phyloP scores from a whole-genome alignment of 2,888 invertebrate genomes.

The Cistogaster globosa region DNA sequence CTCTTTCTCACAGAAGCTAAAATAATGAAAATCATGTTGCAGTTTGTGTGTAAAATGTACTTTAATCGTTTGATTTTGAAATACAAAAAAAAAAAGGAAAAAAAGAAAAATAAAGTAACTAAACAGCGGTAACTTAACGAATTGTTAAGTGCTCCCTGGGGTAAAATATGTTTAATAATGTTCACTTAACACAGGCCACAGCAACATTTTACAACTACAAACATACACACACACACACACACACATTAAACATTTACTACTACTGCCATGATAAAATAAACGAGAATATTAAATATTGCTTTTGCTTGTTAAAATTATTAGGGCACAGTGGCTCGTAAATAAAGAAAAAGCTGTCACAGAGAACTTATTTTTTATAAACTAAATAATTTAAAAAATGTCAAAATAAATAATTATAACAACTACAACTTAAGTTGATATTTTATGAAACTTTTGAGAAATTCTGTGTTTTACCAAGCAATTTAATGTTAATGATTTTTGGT shows the following conservation, averaged over 20 bases:
- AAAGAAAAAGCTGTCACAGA: background rate
- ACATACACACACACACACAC: background rate
- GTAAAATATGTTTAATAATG: constrained; percentile 80
- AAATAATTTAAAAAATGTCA: too few relatives aligned
- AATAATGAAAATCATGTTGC: constrained; percentile 37
- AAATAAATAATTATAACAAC: background rate
- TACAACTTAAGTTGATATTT: too few relatives aligned
- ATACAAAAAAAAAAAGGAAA: constrained; percentile 34
- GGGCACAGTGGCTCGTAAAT: constrained; percentile 39
- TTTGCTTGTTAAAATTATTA: constrained; percentile 79
- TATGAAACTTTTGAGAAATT: too few relatives aligned
- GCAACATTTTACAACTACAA: constrained; percentile 19
- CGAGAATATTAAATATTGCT: constrained; percentile 82
- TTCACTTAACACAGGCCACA: constrained; percentile 74
- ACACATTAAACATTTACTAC: constrained; percentile 19
- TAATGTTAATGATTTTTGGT: too few relatives aligned
- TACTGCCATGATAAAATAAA: constrained; percentile 67
- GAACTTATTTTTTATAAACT: too few relatives aligned
- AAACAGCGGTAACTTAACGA: constrained; percentile 71
- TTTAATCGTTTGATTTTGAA: constrained; percentile 39
- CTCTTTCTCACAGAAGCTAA: constrained; percentile 62
- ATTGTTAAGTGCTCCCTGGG: constrained; percentile 81
- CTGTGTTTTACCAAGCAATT: too few relatives aligned
- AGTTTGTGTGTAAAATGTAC: constrained; percentile 43
- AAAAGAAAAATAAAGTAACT: constrained; percentile 54